Percentiles rank a stretch among this genome's conserved stretches.
These are phyloP conservation scores for Caenorhabditis inopinata DNA, from an alignment of 1,140 invertebrate species.

Conservation along the genomic window DNA sequence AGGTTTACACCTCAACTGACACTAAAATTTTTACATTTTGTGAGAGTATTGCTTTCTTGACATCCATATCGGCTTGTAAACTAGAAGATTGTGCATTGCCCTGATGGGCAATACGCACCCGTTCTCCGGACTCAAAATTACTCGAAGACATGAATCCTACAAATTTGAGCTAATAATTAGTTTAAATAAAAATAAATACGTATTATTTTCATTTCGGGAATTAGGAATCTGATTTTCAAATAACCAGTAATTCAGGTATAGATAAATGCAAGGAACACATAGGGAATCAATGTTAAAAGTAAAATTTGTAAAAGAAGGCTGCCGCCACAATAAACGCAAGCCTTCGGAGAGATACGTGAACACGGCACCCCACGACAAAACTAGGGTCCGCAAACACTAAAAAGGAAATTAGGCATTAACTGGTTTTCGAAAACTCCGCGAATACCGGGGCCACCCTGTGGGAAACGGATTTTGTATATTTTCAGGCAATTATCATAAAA, in stretches of 20 bases:
- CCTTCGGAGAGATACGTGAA: neutral
- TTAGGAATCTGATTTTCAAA: too few relatives aligned
- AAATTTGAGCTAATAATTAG: neutral
- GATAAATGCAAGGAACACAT: neutral
- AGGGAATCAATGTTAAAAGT: neutral
- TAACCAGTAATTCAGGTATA: neutral
- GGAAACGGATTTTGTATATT: too few relatives aligned
- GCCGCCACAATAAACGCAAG: neutral
- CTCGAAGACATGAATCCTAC: constrained; percentile 5
- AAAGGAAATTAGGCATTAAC: neutral
- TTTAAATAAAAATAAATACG: too few relatives aligned
- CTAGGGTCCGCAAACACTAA: neutral
- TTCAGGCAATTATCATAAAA: too few relatives aligned
- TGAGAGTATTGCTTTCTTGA: neutral
- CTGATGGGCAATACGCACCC: neutral
- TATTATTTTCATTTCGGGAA: too few relatives aligned
- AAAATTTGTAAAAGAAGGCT: neutral
- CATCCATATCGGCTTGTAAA: constrained; percentile 22
- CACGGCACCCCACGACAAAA: neutral
- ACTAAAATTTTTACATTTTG: neutral
- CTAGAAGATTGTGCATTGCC: constrained; percentile 10
- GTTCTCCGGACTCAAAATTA: neutral
- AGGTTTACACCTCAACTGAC: too few relatives aligned
- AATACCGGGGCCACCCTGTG: too few relatives aligned
- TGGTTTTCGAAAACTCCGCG: too few relatives aligned